A percentile compares a stretch with the other conserved stretches of the same genome.
These are phyloP conservation scores for Hyposoter didymator DNA, from an alignment of 2,888 invertebrate species.

Conservation along the genomic window DNA sequence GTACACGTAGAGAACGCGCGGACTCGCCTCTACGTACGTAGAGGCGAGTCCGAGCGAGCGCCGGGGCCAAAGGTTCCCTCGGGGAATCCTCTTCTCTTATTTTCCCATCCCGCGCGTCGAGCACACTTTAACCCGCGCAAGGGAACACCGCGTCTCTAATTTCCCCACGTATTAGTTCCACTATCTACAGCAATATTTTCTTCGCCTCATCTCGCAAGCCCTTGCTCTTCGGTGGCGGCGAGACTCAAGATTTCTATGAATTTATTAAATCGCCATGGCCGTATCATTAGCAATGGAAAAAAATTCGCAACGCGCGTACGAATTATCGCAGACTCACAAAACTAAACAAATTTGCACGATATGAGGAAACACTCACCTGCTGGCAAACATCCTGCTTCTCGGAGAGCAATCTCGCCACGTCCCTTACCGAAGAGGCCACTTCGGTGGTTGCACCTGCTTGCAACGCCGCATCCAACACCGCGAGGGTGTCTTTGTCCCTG, in stretches of 20 bases:
- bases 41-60: conserved; percentile 50
- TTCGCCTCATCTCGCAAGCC: conserved; percentile 2
- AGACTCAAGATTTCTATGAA: conserved; percentile 51
- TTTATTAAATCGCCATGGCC: conserved; percentile 47
- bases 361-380: conserved; percentile 75
- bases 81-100: conserved; percentile 63
- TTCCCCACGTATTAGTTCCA: conserved; percentile 67
- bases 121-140: conserved; percentile 55
- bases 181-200: conserved; percentile 51
- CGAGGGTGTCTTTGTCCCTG: conserved; percentile 88
- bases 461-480: conserved; percentile 85
- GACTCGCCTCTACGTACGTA: background rate
- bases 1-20: background rate
- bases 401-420: conserved; percentile 86
- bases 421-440: conserved; percentile 86
- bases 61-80: conserved; percentile 66
- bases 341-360: conserved; percentile 29
- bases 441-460: conserved; percentile 84
- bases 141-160: conserved; percentile 64
- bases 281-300: conserved; percentile 47
- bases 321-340: conserved; percentile 26
- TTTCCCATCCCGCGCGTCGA: conserved; percentile 63
- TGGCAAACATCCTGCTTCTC: conserved; percentile 84
- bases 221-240: conserved; percentile 46
- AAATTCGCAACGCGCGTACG: background rate